Percentiles rank a stretch among this genome's conserved stretches.
Evolutionary conservation across 2,113 vertebrate species (phyloP).

Genomic region (Upupa epops): DNA sequence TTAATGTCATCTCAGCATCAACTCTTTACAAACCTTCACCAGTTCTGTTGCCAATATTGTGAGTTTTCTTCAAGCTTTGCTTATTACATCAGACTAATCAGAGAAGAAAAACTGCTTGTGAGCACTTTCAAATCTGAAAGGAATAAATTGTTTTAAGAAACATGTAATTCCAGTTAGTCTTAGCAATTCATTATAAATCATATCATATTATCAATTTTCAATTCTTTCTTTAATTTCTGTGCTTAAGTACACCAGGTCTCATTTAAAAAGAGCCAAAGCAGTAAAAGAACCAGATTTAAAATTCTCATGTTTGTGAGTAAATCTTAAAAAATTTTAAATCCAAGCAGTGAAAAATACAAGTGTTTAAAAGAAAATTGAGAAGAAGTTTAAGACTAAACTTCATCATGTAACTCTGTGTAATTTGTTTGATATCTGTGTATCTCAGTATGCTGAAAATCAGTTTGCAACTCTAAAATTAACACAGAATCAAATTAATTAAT

Average conservation of each 20-base stretch:
- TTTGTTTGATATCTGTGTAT: not conserved
- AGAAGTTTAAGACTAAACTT: not conserved
- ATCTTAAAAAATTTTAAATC: not conserved
- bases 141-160: not conserved
- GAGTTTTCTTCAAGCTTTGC: not conserved
- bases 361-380: not conserved
- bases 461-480: not conserved
- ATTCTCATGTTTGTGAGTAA: not conserved
- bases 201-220: not conserved
- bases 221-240: not conserved
- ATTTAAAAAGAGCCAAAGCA: not conserved
- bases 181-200: not conserved
- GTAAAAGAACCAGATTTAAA: not conserved
- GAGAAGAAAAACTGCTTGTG: not conserved
- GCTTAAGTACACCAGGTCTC: not conserved
- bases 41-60: not conserved
- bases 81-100: not conserved
- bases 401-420: not conserved
- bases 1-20: too few species aligned
- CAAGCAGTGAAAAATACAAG: not conserved
- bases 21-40: not conserved
- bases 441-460: not conserved
- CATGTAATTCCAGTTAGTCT: not conserved
- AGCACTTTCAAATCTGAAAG: not conserved
- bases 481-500: not conserved